phyloP scores from a whole-genome alignment of 2,888 invertebrate genomes.

The Lissocephala sabroskyi region DNA sequence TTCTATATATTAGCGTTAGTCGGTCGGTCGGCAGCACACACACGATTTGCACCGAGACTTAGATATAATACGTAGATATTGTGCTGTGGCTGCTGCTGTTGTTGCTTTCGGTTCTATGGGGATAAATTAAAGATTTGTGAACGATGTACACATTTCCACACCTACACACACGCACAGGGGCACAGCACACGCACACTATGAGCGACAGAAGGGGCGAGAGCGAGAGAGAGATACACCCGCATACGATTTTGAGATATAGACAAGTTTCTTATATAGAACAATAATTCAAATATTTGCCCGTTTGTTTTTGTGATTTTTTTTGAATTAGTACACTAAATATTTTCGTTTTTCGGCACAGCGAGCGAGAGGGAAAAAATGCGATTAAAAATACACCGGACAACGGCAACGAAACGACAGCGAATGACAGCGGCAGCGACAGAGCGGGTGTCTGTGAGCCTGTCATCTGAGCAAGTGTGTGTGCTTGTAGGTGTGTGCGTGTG shows the following conservation, averaged over 20 bases:
- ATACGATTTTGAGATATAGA: no score
- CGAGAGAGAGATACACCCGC: not conserved
- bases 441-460: conserved; percentile 9
- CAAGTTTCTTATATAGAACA: conserved; percentile 42
- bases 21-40: conserved; percentile 19
- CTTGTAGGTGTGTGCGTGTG: conserved; percentile 16
- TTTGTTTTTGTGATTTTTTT: conserved; percentile 1
- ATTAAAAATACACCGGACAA: conserved; percentile 61
- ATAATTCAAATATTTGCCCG: conserved; percentile 36
- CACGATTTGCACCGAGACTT: not conserved
- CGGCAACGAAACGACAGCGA: conserved; percentile 41
- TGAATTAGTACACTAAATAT: conserved; percentile 33
- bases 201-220: not conserved
- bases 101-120: not conserved
- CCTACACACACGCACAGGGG: not conserved
- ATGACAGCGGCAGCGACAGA: conserved; percentile 23
- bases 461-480: conserved; percentile 10
- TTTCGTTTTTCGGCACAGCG: conserved; percentile 25
- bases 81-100: not conserved
- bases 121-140: conserved; percentile 6
- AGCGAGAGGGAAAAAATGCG: conserved; percentile 42
- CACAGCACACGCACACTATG: not conserved
- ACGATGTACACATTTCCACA: conserved; percentile 24
- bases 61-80: not conserved
- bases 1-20: conserved; percentile 3